Base-by-base conservation (phyloP, 2,797 vertebrate genomes). In the Rhabdophis nuchalis region DNA sequence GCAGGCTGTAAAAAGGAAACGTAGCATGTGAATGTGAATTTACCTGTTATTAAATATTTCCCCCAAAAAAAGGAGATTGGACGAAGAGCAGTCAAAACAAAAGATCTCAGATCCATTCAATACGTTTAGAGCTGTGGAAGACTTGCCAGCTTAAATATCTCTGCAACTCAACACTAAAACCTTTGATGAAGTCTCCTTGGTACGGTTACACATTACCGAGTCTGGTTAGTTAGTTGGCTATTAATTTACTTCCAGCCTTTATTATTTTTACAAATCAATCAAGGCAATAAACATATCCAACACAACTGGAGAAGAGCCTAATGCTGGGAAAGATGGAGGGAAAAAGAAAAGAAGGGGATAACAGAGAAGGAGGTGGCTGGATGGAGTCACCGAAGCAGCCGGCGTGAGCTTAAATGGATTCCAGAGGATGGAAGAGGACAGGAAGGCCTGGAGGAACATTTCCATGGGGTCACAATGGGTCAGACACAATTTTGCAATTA, bases 1-100 rank as follows among this genome's bases (percentile, higher is more conserved):
- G 96, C 99, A 9, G 99, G 99, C 99, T 99, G 97, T 29, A 93
- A 95, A 95, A 93, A 50, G 95, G 90, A 94, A 2, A 9, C 0
- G 5, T 1, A 46, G 41, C 6, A 27, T 72, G 36, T 89, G 32
- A 87, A 61, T 18, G 29, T 9, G 32, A 60, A 0, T 0, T 5
- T 5, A 61, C 23, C 52, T 88, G 9, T 4, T 68, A 85, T 2
- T 85, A 72, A 89, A 7, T 20, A 29, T 8, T 0, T 46, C 16
- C 5, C 46, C 16, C 5, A 72, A 4, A 61, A 2, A 14, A 41
- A 32, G 88, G 0, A 93, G 23, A 87, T 41, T n/a, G n/a, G 50
- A 54, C 53, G 5, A 54, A n/a, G 10, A 53, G 1, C 52, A 1
- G 50, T 46, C 86, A 4, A 64, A 52, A 89, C 57, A 61, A 52